Conservation (phyloP, 1,140 invertebrate species). For the Limonius californicus region DNA sequence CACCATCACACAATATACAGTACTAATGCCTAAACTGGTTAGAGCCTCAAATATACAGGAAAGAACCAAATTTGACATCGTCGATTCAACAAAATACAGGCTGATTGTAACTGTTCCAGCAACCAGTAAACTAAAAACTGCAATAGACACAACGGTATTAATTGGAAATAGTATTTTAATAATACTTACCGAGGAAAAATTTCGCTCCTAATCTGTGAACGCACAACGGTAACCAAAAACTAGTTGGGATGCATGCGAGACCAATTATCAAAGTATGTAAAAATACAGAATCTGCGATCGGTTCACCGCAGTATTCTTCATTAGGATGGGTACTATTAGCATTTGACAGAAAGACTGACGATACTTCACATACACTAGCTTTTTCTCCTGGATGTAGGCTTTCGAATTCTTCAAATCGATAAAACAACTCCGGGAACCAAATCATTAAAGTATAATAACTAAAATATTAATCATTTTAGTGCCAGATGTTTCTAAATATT, state of each 20-base stretch:
- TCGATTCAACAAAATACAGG: conserved; percentile 69
- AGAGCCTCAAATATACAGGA: conserved; percentile 73
- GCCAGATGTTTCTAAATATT: too few relatives aligned
- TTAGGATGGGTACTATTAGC: conserved; percentile 23
- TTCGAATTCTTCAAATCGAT: conserved; percentile 69
- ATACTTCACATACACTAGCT: conserved; percentile 70
- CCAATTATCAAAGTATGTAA: conserved; percentile 69
- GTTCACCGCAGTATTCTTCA: conserved; percentile 54
- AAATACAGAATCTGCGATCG: conserved; percentile 63
- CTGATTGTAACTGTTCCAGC: conserved; percentile 70
- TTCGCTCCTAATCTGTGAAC: conserved; percentile 69
- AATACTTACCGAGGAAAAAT: conserved; percentile 65
- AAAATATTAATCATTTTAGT: too few relatives aligned
- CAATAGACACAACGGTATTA: conserved; percentile 35
- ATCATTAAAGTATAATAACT: conserved; percentile 81
- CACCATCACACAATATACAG: conserved; percentile 71
- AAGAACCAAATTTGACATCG: conserved; percentile 65
- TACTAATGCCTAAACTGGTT: conserved; percentile 69
- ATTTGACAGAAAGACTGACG: conserved; percentile 47
- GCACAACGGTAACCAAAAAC: conserved; percentile 66
- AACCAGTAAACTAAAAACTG: conserved; percentile 68
- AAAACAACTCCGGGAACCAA: conserved; percentile 79
- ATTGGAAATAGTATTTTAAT: neutral
- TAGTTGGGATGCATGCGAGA: conserved; percentile 68
- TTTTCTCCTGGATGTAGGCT: conserved; percentile 55